Base-by-base conservation (phyloP, 23 tunicate genomes). In the Ascidia mentula region DNA sequence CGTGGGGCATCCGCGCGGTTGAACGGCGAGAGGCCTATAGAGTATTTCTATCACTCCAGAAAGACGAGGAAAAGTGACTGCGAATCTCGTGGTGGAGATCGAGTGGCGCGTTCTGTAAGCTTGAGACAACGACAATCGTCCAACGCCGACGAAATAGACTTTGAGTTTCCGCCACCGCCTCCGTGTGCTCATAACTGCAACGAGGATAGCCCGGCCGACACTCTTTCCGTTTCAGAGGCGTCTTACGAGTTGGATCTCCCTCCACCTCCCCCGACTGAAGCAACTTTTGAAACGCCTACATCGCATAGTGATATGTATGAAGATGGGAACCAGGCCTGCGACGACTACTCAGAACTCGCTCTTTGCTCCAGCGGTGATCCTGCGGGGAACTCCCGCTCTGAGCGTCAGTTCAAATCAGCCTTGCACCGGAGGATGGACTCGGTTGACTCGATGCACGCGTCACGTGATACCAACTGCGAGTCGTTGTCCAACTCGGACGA, bases 141-240 rank as follows among this genome's bases (percentile, higher is more conserved):
- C n/a, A 34, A 60, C 36, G 22, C 35, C 32, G 34, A 72, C 3
- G 83, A 79, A 18, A 31, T 79, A 18, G 74, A 79, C 35, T 79
- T 79, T 38, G 46, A 79, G 61, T 79, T 79, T 60, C 83, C 83
- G 7, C 83, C 83, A 17, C 83, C 83, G 8, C 83, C 83, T 45
- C 73, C 74, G 9, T 79, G 83, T 36, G 74, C 61, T 12, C 26
- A 28, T 18, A 37, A 18, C 22, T 26, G 70, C 15, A 26, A 37
- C 70, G 40, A 45, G 8, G 81, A 77, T 13, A 46, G 70, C 36
- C 81, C 45, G 32, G 70, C 70, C 32, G 32, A 39, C 53, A 32
- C 78, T 31, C 34, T 36, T n/a, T 74, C 78, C 18, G 1, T 74
- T 20, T 74, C 78, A 74, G 78, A 74, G 20, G 78, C 78, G 20